Conservation (phyloP, 2,113 vertebrate species). For the Glaucomys volans region DNA sequence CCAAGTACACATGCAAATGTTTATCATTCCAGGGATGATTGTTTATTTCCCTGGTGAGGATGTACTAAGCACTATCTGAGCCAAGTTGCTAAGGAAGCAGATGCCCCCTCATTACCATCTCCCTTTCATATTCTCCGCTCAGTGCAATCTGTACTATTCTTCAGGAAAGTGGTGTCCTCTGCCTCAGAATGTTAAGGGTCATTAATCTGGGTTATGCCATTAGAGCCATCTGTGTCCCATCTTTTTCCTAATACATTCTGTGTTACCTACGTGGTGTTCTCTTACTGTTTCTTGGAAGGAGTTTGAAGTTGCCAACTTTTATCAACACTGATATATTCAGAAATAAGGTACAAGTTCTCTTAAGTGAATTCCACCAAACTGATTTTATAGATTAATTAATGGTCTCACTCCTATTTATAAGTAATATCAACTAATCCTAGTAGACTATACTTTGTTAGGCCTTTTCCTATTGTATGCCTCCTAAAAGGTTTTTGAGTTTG, state of each 20-base stretch:
- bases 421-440: not conserved
- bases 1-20: slow-evolving; percentile 23
- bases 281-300: not conserved
- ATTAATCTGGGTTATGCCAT: not conserved
- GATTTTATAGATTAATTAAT: slow-evolving; percentile 16
- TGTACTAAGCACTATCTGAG: not conserved
- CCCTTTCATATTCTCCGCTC: not conserved
- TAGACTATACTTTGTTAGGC: not conserved
- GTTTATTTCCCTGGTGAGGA: slow-evolving; percentile 51
- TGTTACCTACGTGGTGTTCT: not conserved
- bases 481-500: not conserved
- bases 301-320: not conserved
- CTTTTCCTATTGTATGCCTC: not conserved
- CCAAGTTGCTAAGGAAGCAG: slow-evolving; percentile 35
- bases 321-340: not conserved
- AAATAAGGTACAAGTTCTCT: not conserved
- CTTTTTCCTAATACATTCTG: not conserved
- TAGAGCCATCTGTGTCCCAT: not conserved
- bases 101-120: not conserved
- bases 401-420: not conserved
- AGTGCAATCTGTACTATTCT: not conserved
- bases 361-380: not conserved
- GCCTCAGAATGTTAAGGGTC: not conserved
- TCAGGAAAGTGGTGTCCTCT: not conserved
- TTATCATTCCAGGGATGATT: slow-evolving; percentile 21